These are phyloP conservation scores for Turnix velox DNA, from an alignment of 2,113 vertebrate genomes.

Conservation along the genomic window DNA sequence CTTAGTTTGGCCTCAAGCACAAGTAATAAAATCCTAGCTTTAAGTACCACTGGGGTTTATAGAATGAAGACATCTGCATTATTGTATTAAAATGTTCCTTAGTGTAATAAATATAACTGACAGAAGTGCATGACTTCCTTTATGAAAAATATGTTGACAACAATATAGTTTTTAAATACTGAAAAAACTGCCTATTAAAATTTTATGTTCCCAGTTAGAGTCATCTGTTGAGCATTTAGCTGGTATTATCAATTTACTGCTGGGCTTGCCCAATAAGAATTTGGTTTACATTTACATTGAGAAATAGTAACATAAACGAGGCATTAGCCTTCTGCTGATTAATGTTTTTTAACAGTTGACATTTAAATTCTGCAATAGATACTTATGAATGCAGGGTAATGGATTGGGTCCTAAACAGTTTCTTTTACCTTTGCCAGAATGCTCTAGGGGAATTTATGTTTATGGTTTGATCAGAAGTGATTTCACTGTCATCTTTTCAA, in stretches of 20 bases:
- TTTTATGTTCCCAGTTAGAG: conserved; percentile 75
- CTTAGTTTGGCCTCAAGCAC: conserved; percentile 75
- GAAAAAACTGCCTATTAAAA: conserved; percentile 75
- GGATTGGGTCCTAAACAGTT: neutral
- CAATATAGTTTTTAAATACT: conserved; percentile 76
- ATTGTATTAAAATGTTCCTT: conserved; percentile 82
- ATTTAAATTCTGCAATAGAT: conserved; percentile 20
- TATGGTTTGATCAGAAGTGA: neutral
- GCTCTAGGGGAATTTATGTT: neutral
- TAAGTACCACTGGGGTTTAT: conserved; percentile 80
- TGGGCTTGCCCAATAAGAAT: conserved; percentile 64
- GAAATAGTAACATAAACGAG: conserved; percentile 46
- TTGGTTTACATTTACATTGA: conserved; percentile 64
- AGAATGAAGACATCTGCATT: conserved; percentile 82
- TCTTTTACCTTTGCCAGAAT: neutral
- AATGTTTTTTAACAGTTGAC: conserved; percentile 27
- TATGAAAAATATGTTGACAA: conserved; percentile 80
- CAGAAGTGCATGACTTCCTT: conserved; percentile 73
- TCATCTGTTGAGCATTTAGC: conserved; percentile 75
- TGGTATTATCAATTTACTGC: conserved; percentile 64
- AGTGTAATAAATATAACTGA: conserved; percentile 82
- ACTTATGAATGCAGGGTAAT: neutral
- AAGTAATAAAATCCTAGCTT: conserved; percentile 78
- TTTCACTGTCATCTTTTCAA: neutral
- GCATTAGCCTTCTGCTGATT: conserved; percentile 57